Evolutionary conservation across 1,140 invertebrate species (phyloP), one percentile per base, ranked within the genome.

Genomic region (Drosophila murphyi): DNA sequence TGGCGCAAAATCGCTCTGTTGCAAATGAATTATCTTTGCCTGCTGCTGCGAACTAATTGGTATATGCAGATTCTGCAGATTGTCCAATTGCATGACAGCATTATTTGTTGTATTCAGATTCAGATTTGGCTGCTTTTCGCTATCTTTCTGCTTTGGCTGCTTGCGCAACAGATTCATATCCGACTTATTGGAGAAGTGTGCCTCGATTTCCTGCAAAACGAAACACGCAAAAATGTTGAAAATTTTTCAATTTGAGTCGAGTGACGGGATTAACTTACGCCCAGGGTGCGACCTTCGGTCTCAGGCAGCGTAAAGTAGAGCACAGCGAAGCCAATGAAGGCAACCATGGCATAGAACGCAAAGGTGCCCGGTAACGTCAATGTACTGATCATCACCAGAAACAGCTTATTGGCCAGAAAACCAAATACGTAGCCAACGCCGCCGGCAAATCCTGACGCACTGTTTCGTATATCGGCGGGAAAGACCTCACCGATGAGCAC

Each of bases 271-370:
- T 29, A 35, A 72, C 91, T 86, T 80, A 92, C 91, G 8, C 70
- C 82, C 3, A 98, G 92, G 0, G 95, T 95, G 85, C 96, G 95
- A 0, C 96, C 96, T 92, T 98, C 97, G 0, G 97, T 98, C 93
- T 98, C 94, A 8, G 92, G 92, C 5, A 94, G 73, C 4, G 93
- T 89, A 51, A 94, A 94, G 71, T 94, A 95, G 2, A 95, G 78
- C 1, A 93, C 61, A 2, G 93, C 56, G 5, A 95, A 91, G 3
- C 96, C 95, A 3, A 95, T 57, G 57, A 97, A 95, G 41, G 96
- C 88, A 5, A 93, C 85, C 0, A 47, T 63, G 10, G 91, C 91
- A 57, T 93, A 95, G 48, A 96, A 94, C 34, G 95, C 93, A 77
- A 96, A 96, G 0, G 95, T 95, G 2, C 96, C 96, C 20, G 95